Evolutionary conservation across 2,797 vertebrate genomes (phyloP).

Genomic region (Premnoplex brunnescens): DNA sequence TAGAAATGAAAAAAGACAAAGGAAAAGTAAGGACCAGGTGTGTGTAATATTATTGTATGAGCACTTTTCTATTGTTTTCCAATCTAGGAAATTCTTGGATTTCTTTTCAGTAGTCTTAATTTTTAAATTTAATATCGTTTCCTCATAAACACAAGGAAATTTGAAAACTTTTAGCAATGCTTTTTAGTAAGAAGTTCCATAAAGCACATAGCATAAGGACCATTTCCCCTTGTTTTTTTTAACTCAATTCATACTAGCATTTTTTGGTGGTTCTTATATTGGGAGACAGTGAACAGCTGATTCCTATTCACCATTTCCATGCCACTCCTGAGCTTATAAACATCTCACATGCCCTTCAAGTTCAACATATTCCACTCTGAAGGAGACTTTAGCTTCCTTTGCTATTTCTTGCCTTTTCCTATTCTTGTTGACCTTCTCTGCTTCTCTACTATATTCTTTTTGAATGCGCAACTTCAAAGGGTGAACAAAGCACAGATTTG

Average conservation of each 20-base stretch:
- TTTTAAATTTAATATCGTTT: not conserved
- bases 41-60: not conserved
- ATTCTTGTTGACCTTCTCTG: not conserved
- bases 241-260: not conserved
- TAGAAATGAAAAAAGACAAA: not conserved
- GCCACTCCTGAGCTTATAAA: not conserved
- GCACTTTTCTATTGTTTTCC: not conserved
- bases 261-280: not conserved
- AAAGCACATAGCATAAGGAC: not conserved
- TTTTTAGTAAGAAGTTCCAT: not conserved
- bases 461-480: not conserved
- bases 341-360: not conserved
- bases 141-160: not conserved
- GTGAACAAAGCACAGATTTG: not conserved
- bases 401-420: not conserved
- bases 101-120: not conserved
- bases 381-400: not conserved
- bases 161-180: not conserved
- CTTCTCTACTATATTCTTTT: not conserved
- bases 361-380: not conserved
- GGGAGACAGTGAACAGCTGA: not conserved
- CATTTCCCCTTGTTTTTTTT: not conserved
- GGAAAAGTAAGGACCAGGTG: not conserved
- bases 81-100: not conserved
- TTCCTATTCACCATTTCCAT: not conserved